Percentiles rank a stretch among this genome's conserved stretches.
phyloP scores from a whole-genome alignment of 2,797 vertebrate species.

The Neostethus bicornis region DNA sequence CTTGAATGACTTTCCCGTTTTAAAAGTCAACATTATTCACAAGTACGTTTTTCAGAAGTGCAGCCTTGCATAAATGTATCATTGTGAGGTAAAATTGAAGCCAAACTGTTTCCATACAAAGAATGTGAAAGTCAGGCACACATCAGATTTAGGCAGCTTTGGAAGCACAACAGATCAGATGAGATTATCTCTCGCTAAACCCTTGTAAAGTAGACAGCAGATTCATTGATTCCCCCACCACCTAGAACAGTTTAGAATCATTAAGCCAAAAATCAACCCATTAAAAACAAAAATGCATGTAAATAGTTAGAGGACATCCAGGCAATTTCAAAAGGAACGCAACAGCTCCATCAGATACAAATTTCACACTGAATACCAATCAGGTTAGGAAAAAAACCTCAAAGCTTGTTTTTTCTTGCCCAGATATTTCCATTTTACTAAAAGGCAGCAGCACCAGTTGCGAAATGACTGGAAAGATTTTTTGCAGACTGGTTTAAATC shows the following conservation, averaged over 20 bases:
- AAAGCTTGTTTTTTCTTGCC: conserved; percentile 30
- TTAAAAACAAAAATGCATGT: background rate
- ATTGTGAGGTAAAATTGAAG: background rate
- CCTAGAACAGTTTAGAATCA: conserved; percentile 28
- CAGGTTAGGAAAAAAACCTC: background rate
- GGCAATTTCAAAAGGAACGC: background rate
- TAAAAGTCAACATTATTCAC: background rate
- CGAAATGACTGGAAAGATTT: no score
- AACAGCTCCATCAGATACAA: background rate
- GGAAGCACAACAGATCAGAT: conserved; percentile 68
- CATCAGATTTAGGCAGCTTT: conserved; percentile 72
- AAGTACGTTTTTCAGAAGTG: background rate
- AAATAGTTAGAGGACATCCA: background rate
- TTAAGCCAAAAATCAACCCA: conserved; percentile 40
- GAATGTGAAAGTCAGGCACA: conserved; percentile 62
- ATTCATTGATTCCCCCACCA: conserved; percentile 63
- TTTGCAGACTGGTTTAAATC: background rate
- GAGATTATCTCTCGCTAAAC: conserved; percentile 73
- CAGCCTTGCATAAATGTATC: background rate
- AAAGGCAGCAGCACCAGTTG: no score
- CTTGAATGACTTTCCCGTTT: no score
- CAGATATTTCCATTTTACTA: conserved; percentile 6
- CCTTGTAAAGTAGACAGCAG: conserved; percentile 59
- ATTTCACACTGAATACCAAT: background rate
- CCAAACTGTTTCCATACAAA: conserved; percentile 26